phyloP scores from a whole-genome alignment of 92 coral and sea anemone species.

The Zoanthus solanderi region DNA sequence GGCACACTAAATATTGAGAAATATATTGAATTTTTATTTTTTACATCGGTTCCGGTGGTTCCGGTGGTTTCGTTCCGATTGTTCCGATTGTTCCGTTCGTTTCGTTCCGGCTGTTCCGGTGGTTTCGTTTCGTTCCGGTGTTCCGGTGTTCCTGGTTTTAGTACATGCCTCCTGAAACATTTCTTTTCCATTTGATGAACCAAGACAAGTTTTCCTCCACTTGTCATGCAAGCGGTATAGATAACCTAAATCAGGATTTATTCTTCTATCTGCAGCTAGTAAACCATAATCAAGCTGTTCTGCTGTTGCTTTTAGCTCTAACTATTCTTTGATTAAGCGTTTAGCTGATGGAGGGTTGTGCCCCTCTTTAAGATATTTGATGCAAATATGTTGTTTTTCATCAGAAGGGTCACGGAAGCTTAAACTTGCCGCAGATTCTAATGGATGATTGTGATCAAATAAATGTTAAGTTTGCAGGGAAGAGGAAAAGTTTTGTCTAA shows the following conservation, averaged over 20 bases:
- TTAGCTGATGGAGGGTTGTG: conserved; percentile 22
- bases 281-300: background rate
- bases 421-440: background rate
- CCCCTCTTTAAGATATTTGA: conserved; percentile 16
- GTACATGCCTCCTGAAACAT: background rate
- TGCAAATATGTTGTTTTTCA: background rate
- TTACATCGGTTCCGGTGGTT: too few species aligned
- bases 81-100: too few species aligned
- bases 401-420: conserved; percentile 21
- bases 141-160: too few species aligned
- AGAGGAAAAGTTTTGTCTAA: background rate
- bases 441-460: conserved; percentile 25
- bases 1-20: too few species aligned
- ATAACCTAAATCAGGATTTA: conserved; percentile 9
- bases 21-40: too few species aligned
- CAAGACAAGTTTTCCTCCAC: background rate
- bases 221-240: background rate
- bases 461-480: background rate
- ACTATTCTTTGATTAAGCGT: conserved; percentile 1
- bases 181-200: background rate
- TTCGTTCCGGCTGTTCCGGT: too few species aligned
- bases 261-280: conserved; percentile 16
- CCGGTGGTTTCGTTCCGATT: too few species aligned
- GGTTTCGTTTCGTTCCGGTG: too few species aligned
- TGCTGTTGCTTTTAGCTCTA: background rate